These are phyloP conservation scores for Alcedo atthis DNA, from an alignment of 2,797 vertebrate species.

Conservation along the genomic window DNA sequence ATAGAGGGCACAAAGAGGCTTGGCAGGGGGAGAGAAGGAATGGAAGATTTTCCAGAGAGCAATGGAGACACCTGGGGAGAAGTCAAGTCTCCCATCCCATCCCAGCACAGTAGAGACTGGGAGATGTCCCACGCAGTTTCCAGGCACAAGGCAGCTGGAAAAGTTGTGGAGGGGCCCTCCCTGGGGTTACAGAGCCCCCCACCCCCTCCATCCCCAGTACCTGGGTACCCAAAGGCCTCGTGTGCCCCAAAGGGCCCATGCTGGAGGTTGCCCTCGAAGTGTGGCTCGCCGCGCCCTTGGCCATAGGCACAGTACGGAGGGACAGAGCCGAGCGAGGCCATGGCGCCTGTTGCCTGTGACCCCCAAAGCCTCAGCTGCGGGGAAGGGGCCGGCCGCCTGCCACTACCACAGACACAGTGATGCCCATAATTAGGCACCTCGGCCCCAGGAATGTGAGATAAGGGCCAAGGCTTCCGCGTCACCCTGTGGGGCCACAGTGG, in stretches of 20 bases:
- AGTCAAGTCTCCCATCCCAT: background rate
- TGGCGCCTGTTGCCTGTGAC: background rate
- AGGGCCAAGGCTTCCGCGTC: background rate
- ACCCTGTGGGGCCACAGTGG: background rate
- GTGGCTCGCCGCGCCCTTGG: slow-evolving; percentile 52
- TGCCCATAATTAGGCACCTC: slow-evolving; percentile 70
- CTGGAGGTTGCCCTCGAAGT: slow-evolving; percentile 59
- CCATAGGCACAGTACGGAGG: slow-evolving; percentile 70
- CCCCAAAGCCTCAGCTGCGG: background rate
- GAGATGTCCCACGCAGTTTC: rapidly evolving
- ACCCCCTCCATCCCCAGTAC: background rate
- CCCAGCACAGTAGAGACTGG: background rate
- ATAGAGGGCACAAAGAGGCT: background rate
- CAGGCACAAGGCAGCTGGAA: background rate
- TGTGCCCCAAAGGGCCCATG: slow-evolving; percentile 42
- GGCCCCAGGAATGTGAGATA: slow-evolving; percentile 67
- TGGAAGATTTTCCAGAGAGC: background rate
- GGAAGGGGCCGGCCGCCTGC: background rate
- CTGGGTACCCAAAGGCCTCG: slow-evolving; percentile 56
- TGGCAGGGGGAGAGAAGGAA: rapidly evolving
- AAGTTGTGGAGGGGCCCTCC: background rate
- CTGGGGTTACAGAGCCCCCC: background rate
- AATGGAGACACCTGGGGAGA: background rate
- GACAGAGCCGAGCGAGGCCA: slow-evolving; percentile 76
- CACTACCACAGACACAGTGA: background rate